Conservation (phyloP, 2,888 invertebrate species). For the Drosophila diplacantha region DNA sequence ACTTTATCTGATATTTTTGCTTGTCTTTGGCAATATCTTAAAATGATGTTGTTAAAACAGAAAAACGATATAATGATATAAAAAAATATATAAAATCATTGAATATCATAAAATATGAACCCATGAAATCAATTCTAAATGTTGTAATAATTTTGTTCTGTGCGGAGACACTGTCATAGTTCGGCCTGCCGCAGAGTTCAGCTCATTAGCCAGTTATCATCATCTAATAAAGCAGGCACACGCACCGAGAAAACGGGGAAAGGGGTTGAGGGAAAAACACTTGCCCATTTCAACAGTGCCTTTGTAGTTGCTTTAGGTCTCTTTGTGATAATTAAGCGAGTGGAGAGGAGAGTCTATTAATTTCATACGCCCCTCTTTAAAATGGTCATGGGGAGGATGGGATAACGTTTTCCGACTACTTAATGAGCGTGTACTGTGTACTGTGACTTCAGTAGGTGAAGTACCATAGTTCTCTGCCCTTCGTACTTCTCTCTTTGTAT, state of each 20-base stretch:
- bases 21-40: background rate
- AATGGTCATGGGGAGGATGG: constrained; percentile 39
- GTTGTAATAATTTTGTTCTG: background rate
- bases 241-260: constrained; percentile 26
- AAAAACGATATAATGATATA: background rate
- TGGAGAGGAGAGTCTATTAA: constrained; percentile 62
- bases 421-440: constrained; percentile 44
- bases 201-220: constrained; percentile 71
- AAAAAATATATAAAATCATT: background rate
- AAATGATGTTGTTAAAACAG: background rate
- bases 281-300: constrained; percentile 61
- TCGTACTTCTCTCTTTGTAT: constrained; percentile 6
- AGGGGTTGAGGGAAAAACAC: constrained; percentile 42
- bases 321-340: constrained; percentile 64
- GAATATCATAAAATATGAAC: background rate
- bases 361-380: constrained; percentile 65
- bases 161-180: constrained; percentile 44
- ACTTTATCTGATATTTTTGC: background rate
- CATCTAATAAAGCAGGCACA: constrained; percentile 63
- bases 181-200: constrained; percentile 57
- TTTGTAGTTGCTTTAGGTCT: constrained; percentile 26
- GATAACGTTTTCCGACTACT: constrained; percentile 45
- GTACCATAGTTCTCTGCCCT: constrained; percentile 18
- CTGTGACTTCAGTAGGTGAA: constrained; percentile 37
- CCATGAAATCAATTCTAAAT: background rate